phyloP scores from a whole-genome alignment of 2,113 vertebrate species.

The Coptodon bakossiorum region DNA sequence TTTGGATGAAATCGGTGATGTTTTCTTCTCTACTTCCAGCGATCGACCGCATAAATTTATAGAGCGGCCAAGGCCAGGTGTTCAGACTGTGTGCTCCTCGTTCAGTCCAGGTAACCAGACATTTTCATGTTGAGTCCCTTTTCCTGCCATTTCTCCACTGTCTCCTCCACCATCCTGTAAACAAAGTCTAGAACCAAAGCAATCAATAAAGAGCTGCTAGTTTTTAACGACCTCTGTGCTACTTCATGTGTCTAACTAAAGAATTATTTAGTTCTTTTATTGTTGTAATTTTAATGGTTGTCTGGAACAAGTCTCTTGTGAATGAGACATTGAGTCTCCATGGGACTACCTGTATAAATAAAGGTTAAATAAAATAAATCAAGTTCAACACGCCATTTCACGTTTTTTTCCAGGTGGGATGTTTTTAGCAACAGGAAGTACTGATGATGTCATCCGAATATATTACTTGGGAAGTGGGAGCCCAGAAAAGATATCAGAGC shows the following conservation, averaged over 20 bases:
- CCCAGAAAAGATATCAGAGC: constrained; percentile 90
- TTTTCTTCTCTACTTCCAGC: constrained; percentile 50
- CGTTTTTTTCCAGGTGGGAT: constrained; percentile 81
- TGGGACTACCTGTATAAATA: background rate
- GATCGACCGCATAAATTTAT: constrained; percentile 90
- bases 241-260: background rate
- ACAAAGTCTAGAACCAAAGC: background rate
- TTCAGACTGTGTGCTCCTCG: constrained; percentile 94
- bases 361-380: background rate
- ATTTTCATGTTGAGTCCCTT: background rate
- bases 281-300: background rate
- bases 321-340: background rate
- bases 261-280: background rate
- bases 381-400: background rate
- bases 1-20: background rate
- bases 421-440: constrained; percentile 95
- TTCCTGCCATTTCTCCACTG: background rate
- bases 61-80: constrained; percentile 87
- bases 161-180: background rate
- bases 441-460: constrained; percentile 95
- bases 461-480: constrained; percentile 91
- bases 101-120: constrained; percentile 86
- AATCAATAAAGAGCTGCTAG: background rate
- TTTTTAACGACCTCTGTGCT: background rate
- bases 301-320: background rate